Conservation (phyloP, 2,888 invertebrate genomes). For the Lepetodrilus schrolli region DNA sequence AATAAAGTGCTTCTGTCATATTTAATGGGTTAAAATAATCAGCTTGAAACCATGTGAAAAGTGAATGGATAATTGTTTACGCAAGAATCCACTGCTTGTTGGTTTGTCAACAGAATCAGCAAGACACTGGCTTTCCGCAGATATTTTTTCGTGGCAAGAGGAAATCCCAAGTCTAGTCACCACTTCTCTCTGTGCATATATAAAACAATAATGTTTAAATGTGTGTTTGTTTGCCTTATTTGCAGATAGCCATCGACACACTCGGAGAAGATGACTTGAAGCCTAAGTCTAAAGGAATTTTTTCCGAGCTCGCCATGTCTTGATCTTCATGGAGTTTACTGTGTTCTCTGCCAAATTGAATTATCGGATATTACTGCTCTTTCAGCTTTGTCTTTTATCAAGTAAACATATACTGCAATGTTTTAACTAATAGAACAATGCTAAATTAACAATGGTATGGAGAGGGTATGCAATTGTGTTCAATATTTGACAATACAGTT, state of each 20-base stretch:
- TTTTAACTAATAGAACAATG: too few relatives aligned
- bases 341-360: too few relatives aligned
- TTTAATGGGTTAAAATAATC: too few relatives aligned
- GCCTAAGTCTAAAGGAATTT: constrained; percentile 60
- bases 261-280: constrained; percentile 70
- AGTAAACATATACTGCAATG: too few relatives aligned
- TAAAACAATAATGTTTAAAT: background rate
- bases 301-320: constrained; percentile 55
- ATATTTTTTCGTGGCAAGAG: background rate
- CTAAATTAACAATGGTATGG: too few relatives aligned
- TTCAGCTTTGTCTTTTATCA: too few relatives aligned
- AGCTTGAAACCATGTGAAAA: too few relatives aligned
- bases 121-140: background rate
- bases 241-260: constrained; percentile 67
- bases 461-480: too few relatives aligned
- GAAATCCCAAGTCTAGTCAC: background rate
- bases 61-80: background rate
- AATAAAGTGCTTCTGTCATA: too few relatives aligned
- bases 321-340: too few relatives aligned
- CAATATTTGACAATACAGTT: too few relatives aligned
- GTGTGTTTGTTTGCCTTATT: constrained; percentile 29
- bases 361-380: too few relatives aligned
- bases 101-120: background rate
- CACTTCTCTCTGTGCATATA: background rate
- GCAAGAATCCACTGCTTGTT: background rate